phyloP scores from a whole-genome alignment of 2,797 vertebrate genomes.

The Staurois parvus region DNA sequence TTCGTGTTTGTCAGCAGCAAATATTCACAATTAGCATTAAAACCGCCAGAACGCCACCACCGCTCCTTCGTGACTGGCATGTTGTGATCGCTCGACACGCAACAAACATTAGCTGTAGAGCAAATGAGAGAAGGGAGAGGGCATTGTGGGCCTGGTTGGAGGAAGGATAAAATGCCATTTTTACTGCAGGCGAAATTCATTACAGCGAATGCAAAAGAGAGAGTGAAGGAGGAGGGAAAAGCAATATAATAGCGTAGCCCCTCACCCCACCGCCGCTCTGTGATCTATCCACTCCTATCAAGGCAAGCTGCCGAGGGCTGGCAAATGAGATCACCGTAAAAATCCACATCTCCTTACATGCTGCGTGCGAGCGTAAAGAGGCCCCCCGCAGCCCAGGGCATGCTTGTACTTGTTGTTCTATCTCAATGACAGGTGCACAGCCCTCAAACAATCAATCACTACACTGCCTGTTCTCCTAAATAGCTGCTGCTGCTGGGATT shows the following conservation, averaged over 20 bases:
- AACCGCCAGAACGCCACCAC: background rate
- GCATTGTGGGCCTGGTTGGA: constrained; percentile 6
- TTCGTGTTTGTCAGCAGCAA: constrained; percentile 38
- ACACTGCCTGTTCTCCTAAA: too few relatives aligned
- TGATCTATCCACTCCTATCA: constrained; percentile 47
- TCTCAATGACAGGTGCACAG: too few relatives aligned
- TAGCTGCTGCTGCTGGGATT: too few relatives aligned
- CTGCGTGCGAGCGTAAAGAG: background rate
- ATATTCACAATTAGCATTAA: constrained; percentile 37
- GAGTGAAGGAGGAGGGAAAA: constrained; percentile 26
- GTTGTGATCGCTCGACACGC: constrained; percentile 33
- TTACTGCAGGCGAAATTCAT: constrained; percentile 55
- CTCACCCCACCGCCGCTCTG: constrained; percentile 26
- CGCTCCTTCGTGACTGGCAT: constrained; percentile 31
- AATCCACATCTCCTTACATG: background rate
- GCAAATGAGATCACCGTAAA: constrained; percentile 28
- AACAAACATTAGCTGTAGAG: constrained; percentile 21
- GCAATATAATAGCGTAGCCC: constrained; percentile 30
- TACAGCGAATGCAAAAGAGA: constrained; percentile 43
- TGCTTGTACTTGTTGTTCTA: too few relatives aligned
- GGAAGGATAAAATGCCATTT: constrained; percentile 43
- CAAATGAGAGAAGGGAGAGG: background rate
- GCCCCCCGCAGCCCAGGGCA: background rate
- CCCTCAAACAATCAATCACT: too few relatives aligned
- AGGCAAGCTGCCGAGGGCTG: constrained; percentile 9